Percentiles rank a stretch among this genome's conserved stretches.
These are phyloP conservation scores for Rousettus leschenaultii DNA, from an alignment of 2,113 vertebrate species.

Conservation along the genomic window DNA sequence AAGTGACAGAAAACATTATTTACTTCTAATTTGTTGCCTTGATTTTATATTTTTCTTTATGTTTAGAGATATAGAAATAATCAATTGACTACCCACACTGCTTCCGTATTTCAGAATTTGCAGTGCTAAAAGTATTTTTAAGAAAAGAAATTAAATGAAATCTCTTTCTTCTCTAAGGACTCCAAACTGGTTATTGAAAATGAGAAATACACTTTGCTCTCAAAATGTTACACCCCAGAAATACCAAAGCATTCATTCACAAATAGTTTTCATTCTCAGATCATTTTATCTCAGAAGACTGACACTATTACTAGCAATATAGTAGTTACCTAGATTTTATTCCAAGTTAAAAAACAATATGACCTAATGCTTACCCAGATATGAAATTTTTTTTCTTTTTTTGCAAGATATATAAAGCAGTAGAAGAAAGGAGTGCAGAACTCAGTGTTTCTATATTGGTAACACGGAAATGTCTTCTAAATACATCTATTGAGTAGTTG, in stretches of 20 bases:
- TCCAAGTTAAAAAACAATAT: neutral
- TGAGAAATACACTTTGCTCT: neutral
- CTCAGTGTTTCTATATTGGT: slow-evolving; percentile 43
- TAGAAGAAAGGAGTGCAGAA: slow-evolving; percentile 50
- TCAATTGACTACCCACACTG: neutral
- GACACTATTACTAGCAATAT: neutral
- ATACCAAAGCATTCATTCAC: slow-evolving; percentile 2
- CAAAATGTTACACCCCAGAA: neutral
- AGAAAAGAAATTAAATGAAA: neutral
- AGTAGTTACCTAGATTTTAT: slow-evolving; percentile 32
- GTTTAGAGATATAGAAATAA: neutral
- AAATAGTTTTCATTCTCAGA: slow-evolving; percentile 42
- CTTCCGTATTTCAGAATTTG: slow-evolving; percentile 1
- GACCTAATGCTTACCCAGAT: neutral
- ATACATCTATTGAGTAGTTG: slow-evolving; percentile 73
- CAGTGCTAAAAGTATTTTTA: neutral
- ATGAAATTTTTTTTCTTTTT: neutral
- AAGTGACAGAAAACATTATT: slow-evolving; percentile 27
- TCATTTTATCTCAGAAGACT: neutral
- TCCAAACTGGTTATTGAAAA: slow-evolving; percentile 10
- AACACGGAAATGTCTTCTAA: slow-evolving; percentile 58
- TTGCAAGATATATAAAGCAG: slow-evolving; percentile 45
- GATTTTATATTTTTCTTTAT: neutral
- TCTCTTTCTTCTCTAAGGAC: neutral
- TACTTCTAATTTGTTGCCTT: neutral